Percentiles rank a stretch among this genome's conserved stretches.
Evolutionary conservation across 1,140 invertebrate genomes (phyloP).

Genomic region (Neodiprion lecontei): DNA sequence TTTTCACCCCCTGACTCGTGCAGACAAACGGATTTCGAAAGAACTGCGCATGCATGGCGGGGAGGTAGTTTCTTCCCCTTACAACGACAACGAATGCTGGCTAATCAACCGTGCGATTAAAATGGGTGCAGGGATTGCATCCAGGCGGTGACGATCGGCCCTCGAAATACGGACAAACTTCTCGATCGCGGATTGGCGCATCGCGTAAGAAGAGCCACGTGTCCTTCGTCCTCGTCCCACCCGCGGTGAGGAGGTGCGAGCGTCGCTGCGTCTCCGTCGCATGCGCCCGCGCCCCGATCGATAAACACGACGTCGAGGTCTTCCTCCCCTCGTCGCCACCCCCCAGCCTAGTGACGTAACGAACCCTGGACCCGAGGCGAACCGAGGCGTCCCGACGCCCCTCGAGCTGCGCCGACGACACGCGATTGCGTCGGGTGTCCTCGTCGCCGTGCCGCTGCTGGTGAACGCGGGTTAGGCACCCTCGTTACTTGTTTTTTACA

Average conservation of each 20-base stretch:
- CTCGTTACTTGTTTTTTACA: no score
- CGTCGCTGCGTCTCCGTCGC: conserved; percentile 21
- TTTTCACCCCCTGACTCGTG: no score
- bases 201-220: no score
- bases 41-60: neutral
- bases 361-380: conserved; percentile 12
- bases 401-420: conserved; percentile 14
- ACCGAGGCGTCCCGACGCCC: conserved; percentile 17
- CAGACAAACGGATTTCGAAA: no score
- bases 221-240: no score
- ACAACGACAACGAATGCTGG: no score
- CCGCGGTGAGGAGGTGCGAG: no score
- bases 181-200: no score
- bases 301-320: conserved; percentile 17
- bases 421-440: neutral
- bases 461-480: neutral
- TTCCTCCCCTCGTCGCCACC: conserved; percentile 4
- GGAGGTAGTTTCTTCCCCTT: neutral
- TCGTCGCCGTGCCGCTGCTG: conserved; percentile 5
- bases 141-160: no score
- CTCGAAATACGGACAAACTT: no score
- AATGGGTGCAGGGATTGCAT: no score
- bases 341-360: conserved; percentile 9
- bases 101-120: no score
- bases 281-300: conserved; percentile 30